Evolutionary conservation across 2,113 vertebrate genomes (phyloP).

Genomic region (Anolis carolinensis): DNA sequence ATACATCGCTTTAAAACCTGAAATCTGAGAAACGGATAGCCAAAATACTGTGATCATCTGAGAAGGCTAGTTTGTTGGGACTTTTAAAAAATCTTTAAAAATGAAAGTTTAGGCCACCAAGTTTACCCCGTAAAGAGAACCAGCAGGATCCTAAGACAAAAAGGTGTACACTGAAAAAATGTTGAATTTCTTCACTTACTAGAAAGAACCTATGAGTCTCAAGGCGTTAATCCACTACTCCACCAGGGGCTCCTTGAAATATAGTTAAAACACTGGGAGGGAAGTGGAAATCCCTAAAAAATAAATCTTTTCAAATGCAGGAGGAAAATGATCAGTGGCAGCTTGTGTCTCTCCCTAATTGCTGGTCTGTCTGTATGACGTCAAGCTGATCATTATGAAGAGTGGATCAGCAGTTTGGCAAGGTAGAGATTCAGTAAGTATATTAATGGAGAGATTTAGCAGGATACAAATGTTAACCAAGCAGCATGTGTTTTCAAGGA

Average conservation of each 20-base stretch:
- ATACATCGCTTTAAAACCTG: not conserved
- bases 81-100: not conserved
- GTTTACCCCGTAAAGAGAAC: not conserved
- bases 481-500: not conserved
- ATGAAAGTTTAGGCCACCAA: not conserved
- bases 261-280: not conserved
- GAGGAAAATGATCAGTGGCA: not conserved
- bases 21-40: not conserved
- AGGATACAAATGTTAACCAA: not conserved
- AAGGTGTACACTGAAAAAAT: not conserved
- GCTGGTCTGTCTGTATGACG: not conserved
- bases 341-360: not conserved
- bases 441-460: constrained; percentile 10
- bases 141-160: not conserved
- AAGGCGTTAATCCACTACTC: too few species aligned
- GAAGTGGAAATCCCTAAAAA: not conserved
- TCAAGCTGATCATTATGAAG: constrained; percentile 6
- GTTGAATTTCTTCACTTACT: not conserved
- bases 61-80: too few species aligned
- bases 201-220: not conserved
- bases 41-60: not conserved
- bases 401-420: not conserved
- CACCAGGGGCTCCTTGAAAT: too few species aligned
- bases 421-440: not conserved
- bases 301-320: not conserved